These are phyloP conservation scores for Bathynomus jamesi DNA, from an alignment of 1,140 invertebrate genomes.

Conservation along the genomic window DNA sequence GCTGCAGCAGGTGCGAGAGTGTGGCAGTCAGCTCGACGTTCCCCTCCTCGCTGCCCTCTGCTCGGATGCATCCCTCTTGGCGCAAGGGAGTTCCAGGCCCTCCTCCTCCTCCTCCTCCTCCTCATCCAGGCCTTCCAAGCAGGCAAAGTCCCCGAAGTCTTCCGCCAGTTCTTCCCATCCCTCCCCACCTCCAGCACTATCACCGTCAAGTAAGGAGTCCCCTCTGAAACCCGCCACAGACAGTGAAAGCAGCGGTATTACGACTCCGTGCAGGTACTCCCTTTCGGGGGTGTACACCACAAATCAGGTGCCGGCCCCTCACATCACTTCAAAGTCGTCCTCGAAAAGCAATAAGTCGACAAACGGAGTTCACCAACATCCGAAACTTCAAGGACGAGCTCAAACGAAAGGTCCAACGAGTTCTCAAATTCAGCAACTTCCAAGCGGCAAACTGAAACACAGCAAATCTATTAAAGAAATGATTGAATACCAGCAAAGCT, in stretches of 20 bases:
- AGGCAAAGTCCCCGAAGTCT: slow-evolving; percentile 18
- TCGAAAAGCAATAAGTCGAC: not conserved
- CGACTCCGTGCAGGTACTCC: slow-evolving; percentile 25
- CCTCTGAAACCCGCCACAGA: not conserved
- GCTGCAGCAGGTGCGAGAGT: slow-evolving; percentile 56
- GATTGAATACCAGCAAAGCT: not conserved
- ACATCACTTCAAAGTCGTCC: slow-evolving; percentile 9
- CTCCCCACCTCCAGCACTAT: not conserved
- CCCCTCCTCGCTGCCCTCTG: slow-evolving; percentile 80
- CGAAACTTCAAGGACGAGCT: not conserved
- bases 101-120: slow-evolving; percentile 9
- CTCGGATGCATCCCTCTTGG: slow-evolving; percentile 61
- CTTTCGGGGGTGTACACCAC: slow-evolving; percentile 32
- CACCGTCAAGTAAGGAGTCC: not conserved
- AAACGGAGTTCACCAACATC: not conserved
- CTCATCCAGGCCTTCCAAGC: slow-evolving; percentile 22
- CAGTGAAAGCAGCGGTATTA: slow-evolving; percentile 4
- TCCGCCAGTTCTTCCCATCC: slow-evolving; percentile 16
- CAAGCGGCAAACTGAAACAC: not conserved
- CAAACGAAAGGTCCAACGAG: not conserved
- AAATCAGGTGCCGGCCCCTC: slow-evolving; percentile 28
- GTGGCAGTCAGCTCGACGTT: slow-evolving; percentile 76
- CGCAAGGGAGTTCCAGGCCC: not conserved
- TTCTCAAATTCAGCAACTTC: not conserved
- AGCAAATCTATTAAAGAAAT: not conserved